These are phyloP conservation scores for Chorisops tibialis DNA, from an alignment of 2,888 invertebrate genomes.

Conservation along the genomic window DNA sequence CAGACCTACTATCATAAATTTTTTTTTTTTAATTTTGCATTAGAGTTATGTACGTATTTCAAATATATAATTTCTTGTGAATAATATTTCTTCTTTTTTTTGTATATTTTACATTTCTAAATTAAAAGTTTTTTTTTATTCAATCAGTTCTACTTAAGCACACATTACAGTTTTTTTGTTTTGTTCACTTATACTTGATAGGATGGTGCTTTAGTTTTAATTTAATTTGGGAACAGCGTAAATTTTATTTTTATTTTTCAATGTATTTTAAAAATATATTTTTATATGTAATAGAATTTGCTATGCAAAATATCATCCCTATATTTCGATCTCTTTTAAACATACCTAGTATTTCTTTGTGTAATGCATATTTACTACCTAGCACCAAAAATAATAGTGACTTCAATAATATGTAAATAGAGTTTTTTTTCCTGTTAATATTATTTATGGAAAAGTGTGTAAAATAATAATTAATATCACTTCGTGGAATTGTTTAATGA, in stretches of 20 bases:
- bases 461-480: no score
- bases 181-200: background rate
- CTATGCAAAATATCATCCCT: no score
- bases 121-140: conserved; percentile 3
- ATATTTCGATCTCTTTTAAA: background rate
- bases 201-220: background rate
- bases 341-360: background rate
- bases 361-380: background rate
- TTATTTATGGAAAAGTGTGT: no score
- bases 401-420: no score
- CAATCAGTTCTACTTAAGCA: conserved; percentile 29
- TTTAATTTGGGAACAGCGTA: background rate
- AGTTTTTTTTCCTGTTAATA: no score
- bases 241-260: background rate
- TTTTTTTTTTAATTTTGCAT: conserved; percentile 1
- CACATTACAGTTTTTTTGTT: conserved; percentile 11
- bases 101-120: background rate
- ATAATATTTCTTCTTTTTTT: background rate
- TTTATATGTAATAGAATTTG: background rate
- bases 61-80: background rate
- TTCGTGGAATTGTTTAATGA: no score
- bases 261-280: background rate
- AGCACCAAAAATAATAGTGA: background rate
- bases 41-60: conserved; percentile 13
- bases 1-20: background rate